Evolutionary conservation across 2,797 vertebrate species (phyloP).

Genomic region (Pyrocephalus nanus): DNA sequence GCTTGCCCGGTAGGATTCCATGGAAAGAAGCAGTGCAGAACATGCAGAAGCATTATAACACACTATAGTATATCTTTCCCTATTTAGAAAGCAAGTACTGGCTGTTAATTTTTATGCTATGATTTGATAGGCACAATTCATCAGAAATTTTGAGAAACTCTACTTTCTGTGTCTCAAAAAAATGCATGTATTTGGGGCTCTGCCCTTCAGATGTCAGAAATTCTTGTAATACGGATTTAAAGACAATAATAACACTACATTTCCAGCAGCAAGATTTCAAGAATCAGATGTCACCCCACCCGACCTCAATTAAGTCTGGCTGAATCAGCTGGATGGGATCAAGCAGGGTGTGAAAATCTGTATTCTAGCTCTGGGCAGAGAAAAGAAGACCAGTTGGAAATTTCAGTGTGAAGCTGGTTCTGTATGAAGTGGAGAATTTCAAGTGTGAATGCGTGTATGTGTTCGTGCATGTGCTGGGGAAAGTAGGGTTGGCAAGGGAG

Average conservation of each 20-base stretch:
- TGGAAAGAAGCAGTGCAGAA: not conserved
- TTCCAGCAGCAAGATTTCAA: conserved; percentile 25
- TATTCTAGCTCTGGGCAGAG: not conserved
- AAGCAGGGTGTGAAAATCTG: conserved; percentile 37
- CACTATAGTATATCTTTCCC: not conserved
- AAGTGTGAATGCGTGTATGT: conserved; percentile 78
- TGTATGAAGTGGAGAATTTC: conserved; percentile 82
- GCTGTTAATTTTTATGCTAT: not conserved
- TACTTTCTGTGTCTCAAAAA: not conserved
- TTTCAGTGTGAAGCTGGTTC: conserved; percentile 45
- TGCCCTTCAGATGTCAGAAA: not conserved
- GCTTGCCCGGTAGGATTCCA: not conserved
- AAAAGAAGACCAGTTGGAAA: conserved; percentile 44
- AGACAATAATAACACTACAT: not conserved
- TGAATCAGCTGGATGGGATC: conserved; percentile 37
- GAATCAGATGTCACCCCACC: conserved; percentile 29
- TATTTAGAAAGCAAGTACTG: not conserved
- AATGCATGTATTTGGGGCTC: not conserved
- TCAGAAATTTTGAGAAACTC: not conserved
- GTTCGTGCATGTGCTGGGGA: conserved; percentile 77
- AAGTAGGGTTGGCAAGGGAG: conserved; percentile 82
- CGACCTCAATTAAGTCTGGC: conserved; percentile 14
- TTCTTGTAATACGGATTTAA: not conserved
- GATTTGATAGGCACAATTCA: not conserved
- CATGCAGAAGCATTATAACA: not conserved